Percentiles rank a stretch among this genome's conserved stretches.
Evolutionary conservation across 2,888 invertebrate species (phyloP).

Genomic region (Trisateles emortualis): DNA sequence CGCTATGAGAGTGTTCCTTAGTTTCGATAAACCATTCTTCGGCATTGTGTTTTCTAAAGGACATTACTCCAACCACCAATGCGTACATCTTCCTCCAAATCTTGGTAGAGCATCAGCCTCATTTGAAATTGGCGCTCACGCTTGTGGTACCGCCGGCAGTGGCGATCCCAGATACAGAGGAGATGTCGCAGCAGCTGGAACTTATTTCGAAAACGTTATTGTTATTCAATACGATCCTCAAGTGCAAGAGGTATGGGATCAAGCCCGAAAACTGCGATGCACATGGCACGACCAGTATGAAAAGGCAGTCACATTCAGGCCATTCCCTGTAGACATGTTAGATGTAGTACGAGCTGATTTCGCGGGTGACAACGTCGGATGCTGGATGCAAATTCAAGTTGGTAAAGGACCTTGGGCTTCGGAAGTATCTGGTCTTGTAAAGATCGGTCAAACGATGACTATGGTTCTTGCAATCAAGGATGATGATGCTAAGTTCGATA

Average conservation of each 20-base stretch:
- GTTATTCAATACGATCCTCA: slow-evolving; percentile 97
- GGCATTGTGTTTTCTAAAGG: slow-evolving; percentile 98
- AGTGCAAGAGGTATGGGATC: slow-evolving; percentile 98
- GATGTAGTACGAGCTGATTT: slow-evolving; percentile 98
- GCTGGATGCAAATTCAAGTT: slow-evolving; percentile 99
- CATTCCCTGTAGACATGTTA: slow-evolving; percentile 98
- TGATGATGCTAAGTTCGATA: slow-evolving; percentile 97
- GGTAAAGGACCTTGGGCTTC: slow-evolving; percentile 98
- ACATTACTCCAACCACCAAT: slow-evolving; percentile 96
- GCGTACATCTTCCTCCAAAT: slow-evolving; percentile 96
- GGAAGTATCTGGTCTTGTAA: slow-evolving; percentile 97
- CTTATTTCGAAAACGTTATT: slow-evolving; percentile 97
- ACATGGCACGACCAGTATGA: slow-evolving; percentile 99
- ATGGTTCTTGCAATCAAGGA: slow-evolving; percentile 98
- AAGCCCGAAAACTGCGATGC: slow-evolving; percentile 95
- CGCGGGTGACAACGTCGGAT: slow-evolving; percentile 97
- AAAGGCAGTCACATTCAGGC: slow-evolving; percentile 97
- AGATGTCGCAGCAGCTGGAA: slow-evolving; percentile 95
- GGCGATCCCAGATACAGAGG: slow-evolving; percentile 97
- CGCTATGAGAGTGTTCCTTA: slow-evolving; percentile 97
- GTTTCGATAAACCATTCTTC: slow-evolving; percentile 97
- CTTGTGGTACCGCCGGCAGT: slow-evolving; percentile 96
- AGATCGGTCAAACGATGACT: slow-evolving; percentile 98
- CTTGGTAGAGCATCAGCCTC: slow-evolving; percentile 94
- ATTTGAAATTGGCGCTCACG: slow-evolving; percentile 96